Conservation (phyloP, 2,888 invertebrate genomes). For the Lasioglossum vierecki region DNA sequence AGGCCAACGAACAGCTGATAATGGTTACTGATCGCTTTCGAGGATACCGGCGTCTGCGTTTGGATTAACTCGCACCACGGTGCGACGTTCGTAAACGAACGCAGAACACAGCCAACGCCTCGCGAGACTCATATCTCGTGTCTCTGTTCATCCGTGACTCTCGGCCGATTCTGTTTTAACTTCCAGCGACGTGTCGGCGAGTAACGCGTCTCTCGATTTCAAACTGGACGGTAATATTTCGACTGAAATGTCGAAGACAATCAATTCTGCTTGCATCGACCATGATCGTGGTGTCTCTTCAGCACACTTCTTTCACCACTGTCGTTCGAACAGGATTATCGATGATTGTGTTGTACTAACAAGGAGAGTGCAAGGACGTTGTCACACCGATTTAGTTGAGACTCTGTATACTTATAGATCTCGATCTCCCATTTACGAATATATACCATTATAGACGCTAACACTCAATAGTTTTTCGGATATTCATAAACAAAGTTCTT, state of each 20-base stretch:
- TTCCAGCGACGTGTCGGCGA: not conserved
- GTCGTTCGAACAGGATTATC: not conserved
- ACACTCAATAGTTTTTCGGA: no score
- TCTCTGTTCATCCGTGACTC: not conserved
- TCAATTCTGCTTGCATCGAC: not conserved
- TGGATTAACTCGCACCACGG: constrained; percentile 45
- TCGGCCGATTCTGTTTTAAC: constrained; percentile 17
- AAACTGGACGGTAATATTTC: not conserved
- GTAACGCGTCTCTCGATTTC: not conserved
- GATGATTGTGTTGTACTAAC: not conserved
- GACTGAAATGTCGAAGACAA: not conserved
- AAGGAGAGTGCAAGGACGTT: no score
- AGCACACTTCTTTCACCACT: accelerated
- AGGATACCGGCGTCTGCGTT: constrained; percentile 54
- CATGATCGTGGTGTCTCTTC: not conserved
- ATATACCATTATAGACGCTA: no score
- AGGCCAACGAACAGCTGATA: constrained; percentile 73
- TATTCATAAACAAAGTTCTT: no score
- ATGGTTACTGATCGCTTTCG: constrained; percentile 57
- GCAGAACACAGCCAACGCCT: constrained; percentile 25
- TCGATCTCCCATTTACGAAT: no score
- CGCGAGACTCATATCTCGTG: not conserved
- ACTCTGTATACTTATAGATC: no score
- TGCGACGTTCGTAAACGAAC: constrained; percentile 13
- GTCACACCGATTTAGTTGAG: no score